Conservation (phyloP, 2,797 vertebrate genomes). For the Linurgus olivaceus region DNA sequence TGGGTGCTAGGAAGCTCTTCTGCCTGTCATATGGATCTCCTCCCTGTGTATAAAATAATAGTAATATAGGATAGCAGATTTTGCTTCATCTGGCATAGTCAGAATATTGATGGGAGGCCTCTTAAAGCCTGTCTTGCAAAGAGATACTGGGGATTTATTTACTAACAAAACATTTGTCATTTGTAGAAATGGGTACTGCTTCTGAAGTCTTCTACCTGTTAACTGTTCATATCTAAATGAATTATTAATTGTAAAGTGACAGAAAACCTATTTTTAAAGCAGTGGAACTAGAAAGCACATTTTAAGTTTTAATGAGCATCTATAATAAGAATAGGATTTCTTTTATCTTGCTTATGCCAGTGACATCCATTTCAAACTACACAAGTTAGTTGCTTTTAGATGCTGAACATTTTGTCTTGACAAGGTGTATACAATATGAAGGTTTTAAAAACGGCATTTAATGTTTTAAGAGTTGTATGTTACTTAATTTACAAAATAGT, state of each 20-base stretch:
- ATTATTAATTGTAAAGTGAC: background rate
- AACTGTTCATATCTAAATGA: background rate
- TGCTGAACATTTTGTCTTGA: background rate
- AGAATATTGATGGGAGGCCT: background rate
- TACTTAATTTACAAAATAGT: background rate
- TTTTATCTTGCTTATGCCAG: background rate
- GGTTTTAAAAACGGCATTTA: background rate
- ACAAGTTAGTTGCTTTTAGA: background rate
- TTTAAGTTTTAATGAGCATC: background rate
- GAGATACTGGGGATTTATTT: background rate
- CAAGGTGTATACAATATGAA: background rate
- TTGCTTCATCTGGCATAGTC: background rate
- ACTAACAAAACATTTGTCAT: background rate
- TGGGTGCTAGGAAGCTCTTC: background rate
- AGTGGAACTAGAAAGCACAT: background rate
- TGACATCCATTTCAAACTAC: background rate
- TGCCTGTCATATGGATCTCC: background rate
- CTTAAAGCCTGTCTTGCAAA: background rate
- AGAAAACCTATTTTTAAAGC: background rate
- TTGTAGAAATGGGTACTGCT: background rate
- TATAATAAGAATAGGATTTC: background rate
- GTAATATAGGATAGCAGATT: background rate
- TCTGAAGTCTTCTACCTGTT: background rate
- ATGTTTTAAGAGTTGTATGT: background rate
- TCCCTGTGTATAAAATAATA: background rate